Percentiles rank a stretch among this genome's conserved stretches.
Conservation (phyloP, 2,113 vertebrate species). For the Pongo abelii region DNA sequence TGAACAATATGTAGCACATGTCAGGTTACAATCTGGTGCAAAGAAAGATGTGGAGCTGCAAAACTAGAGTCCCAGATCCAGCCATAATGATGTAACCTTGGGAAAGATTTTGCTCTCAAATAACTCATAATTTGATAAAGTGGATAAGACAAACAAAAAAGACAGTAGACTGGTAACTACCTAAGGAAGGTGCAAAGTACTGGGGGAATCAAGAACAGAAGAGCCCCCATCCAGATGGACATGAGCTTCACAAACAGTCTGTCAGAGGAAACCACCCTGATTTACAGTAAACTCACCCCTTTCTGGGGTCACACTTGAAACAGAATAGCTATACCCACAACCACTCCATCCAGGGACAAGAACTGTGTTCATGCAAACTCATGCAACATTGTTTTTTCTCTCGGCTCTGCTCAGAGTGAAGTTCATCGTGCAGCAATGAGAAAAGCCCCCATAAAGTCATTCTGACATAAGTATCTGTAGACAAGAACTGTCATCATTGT, state of each 20-base stretch:
- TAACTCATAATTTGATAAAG: not conserved
- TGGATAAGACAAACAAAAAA: not conserved
- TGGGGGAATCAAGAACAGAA: not conserved
- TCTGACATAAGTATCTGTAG: not conserved
- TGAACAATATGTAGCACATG: not conserved
- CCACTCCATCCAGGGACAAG: not conserved
- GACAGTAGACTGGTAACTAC: not conserved
- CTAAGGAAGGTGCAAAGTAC: not conserved
- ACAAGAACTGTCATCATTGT: not conserved
- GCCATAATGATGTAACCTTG: not conserved
- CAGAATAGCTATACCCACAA: not conserved
- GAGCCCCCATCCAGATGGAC: not conserved
- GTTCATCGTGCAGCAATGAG: not conserved
- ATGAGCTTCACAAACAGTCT: not conserved
- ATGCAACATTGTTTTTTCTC: not conserved
- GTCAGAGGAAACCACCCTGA: not conserved
- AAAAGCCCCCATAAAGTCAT: not conserved
- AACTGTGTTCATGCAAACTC: not conserved
- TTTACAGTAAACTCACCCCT: not conserved
- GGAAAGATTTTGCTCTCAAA: not conserved
- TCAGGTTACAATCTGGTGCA: not conserved
- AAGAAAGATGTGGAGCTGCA: not conserved
- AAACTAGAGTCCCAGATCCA: not conserved
- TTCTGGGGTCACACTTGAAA: not conserved
- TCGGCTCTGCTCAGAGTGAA: not conserved